phyloP scores from a whole-genome alignment of 2,113 vertebrate genomes.

The Fregetta grallaria region DNA sequence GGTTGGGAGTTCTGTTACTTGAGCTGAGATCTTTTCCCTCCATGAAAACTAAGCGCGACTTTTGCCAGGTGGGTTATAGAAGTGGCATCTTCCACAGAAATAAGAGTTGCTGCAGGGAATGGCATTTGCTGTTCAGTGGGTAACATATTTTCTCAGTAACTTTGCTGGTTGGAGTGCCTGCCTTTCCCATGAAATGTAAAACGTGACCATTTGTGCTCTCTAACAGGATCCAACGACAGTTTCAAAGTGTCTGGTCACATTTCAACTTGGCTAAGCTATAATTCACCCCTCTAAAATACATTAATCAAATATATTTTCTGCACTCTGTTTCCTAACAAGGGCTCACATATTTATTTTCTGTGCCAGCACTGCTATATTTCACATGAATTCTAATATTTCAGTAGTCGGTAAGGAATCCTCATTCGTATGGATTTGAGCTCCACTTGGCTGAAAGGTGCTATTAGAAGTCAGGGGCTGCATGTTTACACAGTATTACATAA shows the following conservation, averaged over 20 bases:
- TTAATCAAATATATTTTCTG: conserved; percentile 41
- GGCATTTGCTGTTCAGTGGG: neutral
- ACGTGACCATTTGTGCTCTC: neutral
- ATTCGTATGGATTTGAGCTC: neutral
- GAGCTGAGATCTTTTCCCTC: neutral
- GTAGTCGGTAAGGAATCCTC: neutral
- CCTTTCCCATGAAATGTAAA: conserved; percentile 36
- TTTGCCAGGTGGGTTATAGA: neutral
- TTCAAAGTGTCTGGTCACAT: conserved; percentile 56
- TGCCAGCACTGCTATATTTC: conserved; percentile 24
- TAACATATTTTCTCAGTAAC: neutral
- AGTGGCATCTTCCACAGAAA: neutral
- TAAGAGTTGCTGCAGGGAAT: neutral
- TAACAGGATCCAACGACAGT: neutral
- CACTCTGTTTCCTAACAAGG: conserved; percentile 23
- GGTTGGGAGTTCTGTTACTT: neutral
- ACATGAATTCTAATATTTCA: conserved; percentile 45
- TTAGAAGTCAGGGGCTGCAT: neutral
- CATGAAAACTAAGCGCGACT: neutral
- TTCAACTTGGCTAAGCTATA: neutral
- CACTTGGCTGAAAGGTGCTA: neutral
- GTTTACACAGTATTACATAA: neutral
- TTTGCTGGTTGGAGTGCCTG: neutral
- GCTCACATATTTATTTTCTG: conserved; percentile 15
- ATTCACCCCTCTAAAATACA: neutral